Percentiles rank a stretch among this genome's conserved stretches.
Conservation (phyloP, 2,797 vertebrate species). For the Nasua narica region DNA sequence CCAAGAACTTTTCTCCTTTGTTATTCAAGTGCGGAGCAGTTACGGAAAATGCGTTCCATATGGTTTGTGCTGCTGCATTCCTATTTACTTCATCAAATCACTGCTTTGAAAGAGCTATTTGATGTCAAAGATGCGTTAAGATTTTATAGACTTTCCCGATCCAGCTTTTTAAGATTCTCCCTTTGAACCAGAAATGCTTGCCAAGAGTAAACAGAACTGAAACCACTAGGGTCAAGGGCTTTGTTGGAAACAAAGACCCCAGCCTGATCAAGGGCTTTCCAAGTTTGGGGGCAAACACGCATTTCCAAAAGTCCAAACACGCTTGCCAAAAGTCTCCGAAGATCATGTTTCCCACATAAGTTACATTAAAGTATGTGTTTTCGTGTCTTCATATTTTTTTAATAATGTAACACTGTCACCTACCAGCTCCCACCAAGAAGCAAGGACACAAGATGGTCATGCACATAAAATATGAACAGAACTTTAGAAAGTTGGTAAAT, state of each 20-base stretch:
- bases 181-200: constrained; percentile 73
- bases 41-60: constrained; percentile 74
- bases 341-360: constrained; percentile 42
- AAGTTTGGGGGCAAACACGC: constrained; percentile 35
- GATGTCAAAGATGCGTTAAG: constrained; percentile 76
- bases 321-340: constrained; percentile 37
- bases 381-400: constrained; percentile 61
- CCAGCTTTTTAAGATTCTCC: constrained; percentile 68
- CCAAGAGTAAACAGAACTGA: constrained; percentile 74
- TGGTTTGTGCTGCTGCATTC: constrained; percentile 51
- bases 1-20: constrained; percentile 73
- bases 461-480: constrained; percentile 38
- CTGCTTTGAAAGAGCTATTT: constrained; percentile 74
- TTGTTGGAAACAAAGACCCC: constrained; percentile 62
- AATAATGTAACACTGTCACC: constrained; percentile 56
- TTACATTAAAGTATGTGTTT: constrained; percentile 50
- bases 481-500: constrained; percentile 13
- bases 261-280: constrained; percentile 52
- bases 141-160: constrained; percentile 74
- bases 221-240: constrained; percentile 69
- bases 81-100: constrained; percentile 71
- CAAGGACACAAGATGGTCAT: background rate
- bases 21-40: constrained; percentile 64
- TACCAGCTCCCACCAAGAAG: constrained; percentile 51
- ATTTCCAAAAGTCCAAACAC: background rate